Evolutionary conservation across 1,140 invertebrate species (phyloP), one percentile per base, ranked within the genome.

Genomic region (Rhizoglyphus robini): DNA sequence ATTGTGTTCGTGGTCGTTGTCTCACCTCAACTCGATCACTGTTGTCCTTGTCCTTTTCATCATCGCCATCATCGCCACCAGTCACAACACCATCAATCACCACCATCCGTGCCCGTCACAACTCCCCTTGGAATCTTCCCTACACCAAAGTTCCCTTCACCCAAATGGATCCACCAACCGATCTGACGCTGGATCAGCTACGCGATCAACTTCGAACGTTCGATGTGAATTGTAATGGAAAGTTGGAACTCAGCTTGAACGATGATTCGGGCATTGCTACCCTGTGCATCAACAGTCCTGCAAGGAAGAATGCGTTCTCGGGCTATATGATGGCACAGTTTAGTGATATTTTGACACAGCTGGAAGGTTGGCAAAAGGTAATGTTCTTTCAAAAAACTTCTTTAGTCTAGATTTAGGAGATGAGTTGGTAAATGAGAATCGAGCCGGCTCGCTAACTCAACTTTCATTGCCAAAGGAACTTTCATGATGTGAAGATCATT

Each of bases 291-390:
- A 65, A 65, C 31, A 63, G 64, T 65, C 23, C 32, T 15, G 25
- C 18, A 13, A n/a, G 57, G 23, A 64, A 48, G 31, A 65, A 65
- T 63, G 64, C 64, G 2, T 65, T 58, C 8, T 46, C 34, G 27
- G 64, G 64, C 15, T 20, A 2, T 13, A 65, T 65, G 64, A 65
- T 65, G 57, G 38, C 51, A 20, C 58, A 65, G 48, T 30, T 65
- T 5, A 18, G 32, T 4, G 64, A 65, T 62, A 13, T 65, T 4
- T n/a, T 65, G 29, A 36, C 25, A 8, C 13, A 59, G 48, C 27
- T 65, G 5, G 64, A 57, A 47, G 11, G 25, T 23, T 65, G 64
- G 64, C 25, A 38, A 34, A 20, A 64, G 29, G 63, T 64, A 51
- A 63, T n/a, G 13, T 63, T 48, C 13, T 29, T 54, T 1, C n/a